Conservation (phyloP, 2,113 vertebrate genomes). For the Sphyrna mokarran region DNA sequence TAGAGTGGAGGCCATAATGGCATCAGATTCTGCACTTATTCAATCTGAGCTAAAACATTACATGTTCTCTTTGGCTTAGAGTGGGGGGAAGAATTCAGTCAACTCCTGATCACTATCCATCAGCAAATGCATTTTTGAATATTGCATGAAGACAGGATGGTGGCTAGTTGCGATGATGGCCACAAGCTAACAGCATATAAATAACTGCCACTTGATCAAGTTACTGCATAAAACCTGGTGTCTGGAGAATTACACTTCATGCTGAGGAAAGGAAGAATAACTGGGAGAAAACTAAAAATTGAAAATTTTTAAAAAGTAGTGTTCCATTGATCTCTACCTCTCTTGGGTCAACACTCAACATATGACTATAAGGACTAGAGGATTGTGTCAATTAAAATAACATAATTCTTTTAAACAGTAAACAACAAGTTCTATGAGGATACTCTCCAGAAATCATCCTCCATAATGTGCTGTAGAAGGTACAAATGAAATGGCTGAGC, state of each 20-base stretch:
- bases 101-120: background rate
- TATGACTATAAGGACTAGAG: too few species aligned
- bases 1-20: background rate
- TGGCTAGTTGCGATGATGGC: background rate
- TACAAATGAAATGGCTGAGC: background rate
- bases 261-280: background rate
- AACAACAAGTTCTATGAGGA: background rate
- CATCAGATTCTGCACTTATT: background rate
- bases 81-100: background rate
- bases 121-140: background rate
- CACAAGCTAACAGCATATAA: background rate
- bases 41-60: background rate
- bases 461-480: background rate
- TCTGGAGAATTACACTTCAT: background rate
- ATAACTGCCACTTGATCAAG: background rate
- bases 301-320: background rate
- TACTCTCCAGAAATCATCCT: background rate
- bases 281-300: background rate
- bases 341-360: background rate
- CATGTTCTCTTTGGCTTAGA: background rate
- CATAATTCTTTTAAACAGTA: background rate
- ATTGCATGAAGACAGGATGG: background rate
- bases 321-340: background rate
- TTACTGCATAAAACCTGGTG: background rate
- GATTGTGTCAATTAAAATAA: background rate